Conservation (phyloP, 53 echinoderm and acorn worm species). For the Zoroaster sp. region DNA sequence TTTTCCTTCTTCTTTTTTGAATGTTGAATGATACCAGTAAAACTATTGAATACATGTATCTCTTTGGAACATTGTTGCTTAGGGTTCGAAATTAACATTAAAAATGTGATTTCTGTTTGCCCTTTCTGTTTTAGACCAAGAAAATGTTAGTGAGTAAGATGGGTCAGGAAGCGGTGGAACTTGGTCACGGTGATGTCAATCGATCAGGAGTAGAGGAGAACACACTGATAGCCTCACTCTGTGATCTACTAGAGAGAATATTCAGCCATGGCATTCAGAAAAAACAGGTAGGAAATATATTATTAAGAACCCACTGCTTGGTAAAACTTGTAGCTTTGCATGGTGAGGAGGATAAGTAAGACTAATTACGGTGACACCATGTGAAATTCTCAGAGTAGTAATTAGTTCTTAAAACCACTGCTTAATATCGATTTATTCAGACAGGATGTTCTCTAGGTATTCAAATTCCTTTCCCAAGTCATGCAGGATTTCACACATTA, state of each 20-base stretch:
- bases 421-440: background rate
- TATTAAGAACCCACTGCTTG: background rate
- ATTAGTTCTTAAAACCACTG: background rate
- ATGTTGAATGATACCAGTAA: too few species aligned
- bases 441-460: too few species aligned
- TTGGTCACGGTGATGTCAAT: conserved; percentile 97
- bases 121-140: conserved; percentile 72
- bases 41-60: too few species aligned
- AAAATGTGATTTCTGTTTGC: background rate
- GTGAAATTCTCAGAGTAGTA: too few species aligned
- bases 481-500: background rate
- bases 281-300: conserved; percentile 82
- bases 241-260: conserved; percentile 95
- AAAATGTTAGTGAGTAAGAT: conserved; percentile 98
- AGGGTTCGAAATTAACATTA: too few species aligned
- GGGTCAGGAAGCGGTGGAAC: conserved; percentile 98
- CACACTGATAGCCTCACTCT: conserved; percentile 93
- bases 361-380: too few species aligned
- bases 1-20: too few species aligned
- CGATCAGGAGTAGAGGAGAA: conserved; percentile 94
- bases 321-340: too few species aligned
- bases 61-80: too few species aligned
- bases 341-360: too few species aligned
- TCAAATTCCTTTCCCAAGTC: background rate
- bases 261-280: conserved; percentile 84